Percentiles rank a stretch among this genome's conserved stretches.
Evolutionary conservation across 2,113 vertebrate species (phyloP).

Genomic region (Bufo bufo): DNA sequence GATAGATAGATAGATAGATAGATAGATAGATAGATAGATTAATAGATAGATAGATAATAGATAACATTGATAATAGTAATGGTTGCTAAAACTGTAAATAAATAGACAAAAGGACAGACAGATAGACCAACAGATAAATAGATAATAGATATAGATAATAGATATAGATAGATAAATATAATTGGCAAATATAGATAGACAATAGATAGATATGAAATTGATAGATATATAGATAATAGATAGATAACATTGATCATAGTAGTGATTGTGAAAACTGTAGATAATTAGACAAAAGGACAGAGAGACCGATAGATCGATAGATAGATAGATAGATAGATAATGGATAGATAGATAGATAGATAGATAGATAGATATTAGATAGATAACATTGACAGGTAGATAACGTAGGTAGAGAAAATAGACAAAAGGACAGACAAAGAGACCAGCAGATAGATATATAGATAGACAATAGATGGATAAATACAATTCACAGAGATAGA

Average conservation of each 20-base stretch:
- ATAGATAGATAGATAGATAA: not conserved
- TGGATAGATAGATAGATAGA: not conserved
- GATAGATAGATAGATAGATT: not conserved
- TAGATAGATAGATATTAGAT: not conserved
- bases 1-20: not conserved
- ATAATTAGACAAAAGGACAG: too few relatives aligned
- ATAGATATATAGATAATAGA: constrained; percentile 6
- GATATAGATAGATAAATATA: not conserved
- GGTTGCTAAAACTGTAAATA: too few relatives aligned
- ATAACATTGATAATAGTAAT: not conserved
- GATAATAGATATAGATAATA: too few relatives aligned
- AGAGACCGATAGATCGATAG: not conserved
- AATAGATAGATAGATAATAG: constrained; percentile 5
- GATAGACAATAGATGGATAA: not conserved
- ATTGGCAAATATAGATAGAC: too few relatives aligned
- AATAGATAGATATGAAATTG: not conserved
- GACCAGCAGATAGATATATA: not conserved
- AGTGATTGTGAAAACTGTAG: too few relatives aligned
- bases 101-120: too few relatives aligned
- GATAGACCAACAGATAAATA: not conserved
- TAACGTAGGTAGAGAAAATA: not conserved
- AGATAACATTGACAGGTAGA: not conserved
- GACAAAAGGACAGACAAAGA: not conserved
- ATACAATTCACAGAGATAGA: not conserved
- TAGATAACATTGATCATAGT: not conserved